Base-by-base conservation (phyloP, 2,797 vertebrate species). In the Spea hammondii region DNA sequence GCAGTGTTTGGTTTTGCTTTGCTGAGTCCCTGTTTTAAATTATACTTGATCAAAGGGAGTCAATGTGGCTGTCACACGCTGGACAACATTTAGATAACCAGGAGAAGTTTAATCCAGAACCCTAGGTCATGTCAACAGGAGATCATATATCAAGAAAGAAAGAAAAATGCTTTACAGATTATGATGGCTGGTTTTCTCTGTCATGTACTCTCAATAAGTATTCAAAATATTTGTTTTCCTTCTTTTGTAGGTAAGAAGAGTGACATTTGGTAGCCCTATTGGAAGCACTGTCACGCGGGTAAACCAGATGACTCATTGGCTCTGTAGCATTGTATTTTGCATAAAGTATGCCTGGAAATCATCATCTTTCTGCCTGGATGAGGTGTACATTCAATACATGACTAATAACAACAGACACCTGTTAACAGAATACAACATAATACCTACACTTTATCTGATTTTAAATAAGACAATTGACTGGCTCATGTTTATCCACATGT, bases 1-100 rank as follows among this genome's bases (percentile, higher is more conserved):
- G 44, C 17, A 62, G 54, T 68, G 70, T 72, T 72, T 72, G 69
- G 69, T 60, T 51, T 67, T 68, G 64, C 69, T 13, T 70, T 53
- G 50, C 55, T 74, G 64, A 62, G 11, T 55, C 65, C 65, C 75
- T 82, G 79, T 69, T 77, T 73, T 69, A 70, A 73, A 77, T 82
- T 77, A 82, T 9, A 5, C 50, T 45, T 69, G 79, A 82, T 82
- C 79, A 82, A 82, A 82, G 79, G 10, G 57, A 69, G n/a, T 5
- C 53, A 77, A 14, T 5, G 4, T 73, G 74, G 64, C 70, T 77
- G 75, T 82, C 74, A 77, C 70, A 73, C 17, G 14, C 59, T 77
- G 51, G 70, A 77, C 49, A 73, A 72, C 74, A 72, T 77, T 64
- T 57, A 70, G 59, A 69, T 82, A 72, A 64, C 60, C 74, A 70